Base-by-base conservation (phyloP, 2,113 vertebrate genomes). In the Notothenia rossii region DNA sequence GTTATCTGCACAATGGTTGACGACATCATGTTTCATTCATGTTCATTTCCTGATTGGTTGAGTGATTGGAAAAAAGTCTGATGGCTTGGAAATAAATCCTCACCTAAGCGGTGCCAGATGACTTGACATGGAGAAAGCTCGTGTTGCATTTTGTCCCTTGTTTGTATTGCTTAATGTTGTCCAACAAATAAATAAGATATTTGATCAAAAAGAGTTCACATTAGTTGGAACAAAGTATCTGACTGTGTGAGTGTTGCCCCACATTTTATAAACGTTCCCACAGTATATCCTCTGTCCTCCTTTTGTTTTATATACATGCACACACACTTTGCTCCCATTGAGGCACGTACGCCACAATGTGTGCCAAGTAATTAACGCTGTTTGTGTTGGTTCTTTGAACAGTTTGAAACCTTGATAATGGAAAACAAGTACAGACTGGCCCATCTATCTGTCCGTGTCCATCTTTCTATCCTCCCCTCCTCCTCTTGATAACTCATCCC, bases 281-380 rank as follows among this genome's bases (percentile, higher is more conserved):
- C 77, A 78, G 63, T 22, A 40, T 53, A 12, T 40, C 72, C 72
- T 79, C 72, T 79, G 61, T 67, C 45, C 25, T 77, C 17, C 72
- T 71, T 75, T 83, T 88, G 76, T 84, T 67, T 75, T 50, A 60
- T 61, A 66, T 66, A 82, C 79, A 78, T 66, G 43, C 66, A 58
- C 73, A 71, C 60, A 82, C 62, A 79, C 62, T 79, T 45, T 18
- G 1, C 33, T 76, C 68, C 86, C 80, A 40, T 76, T 78, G 87
- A 55, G 81, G 70, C 85, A 82, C 79, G 49, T 83, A 84, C 33
- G 5, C 66, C 60, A 20, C 69, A 51, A 64, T 78, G 75, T 49
- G 85, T 85, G 92, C 92, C 91, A 93, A 91, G 86, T 84, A 85
- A 93, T 92, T 93, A 93, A 87, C 79, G 58, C 75, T 68, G 86